Evolutionary conservation across 2,888 invertebrate genomes (phyloP), one percentile per base, ranked within the genome.

Genomic region (Gortyna flavago): DNA sequence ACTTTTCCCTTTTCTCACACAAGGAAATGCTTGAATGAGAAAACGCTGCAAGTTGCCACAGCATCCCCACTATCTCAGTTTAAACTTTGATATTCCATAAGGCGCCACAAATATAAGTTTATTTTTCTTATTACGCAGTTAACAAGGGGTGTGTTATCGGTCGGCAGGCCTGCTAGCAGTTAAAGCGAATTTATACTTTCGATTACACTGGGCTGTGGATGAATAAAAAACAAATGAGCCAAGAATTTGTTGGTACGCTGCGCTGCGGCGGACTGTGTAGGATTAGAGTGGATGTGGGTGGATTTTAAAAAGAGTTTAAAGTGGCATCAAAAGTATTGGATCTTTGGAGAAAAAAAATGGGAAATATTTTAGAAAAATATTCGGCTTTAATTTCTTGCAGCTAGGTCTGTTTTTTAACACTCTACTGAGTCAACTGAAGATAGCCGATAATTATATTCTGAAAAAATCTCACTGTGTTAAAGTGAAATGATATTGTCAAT

Each of bases 201-300:
- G 96, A 96, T 96, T 96, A 96, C 94, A 91, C 90, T 92, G 93
- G 92, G 92, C 90, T 86, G 90, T 91, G 94, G 94, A 94, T 95
- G 96, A 96, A 96, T 96, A 96, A 96, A 96, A 96, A 96, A 95
- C 96, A 96, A 96, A 96, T 96, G 96, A 96, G 95, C 94, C 93
- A 93, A 90, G 94, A 95, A 96, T 96, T 96, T 96, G 96, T 96
- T 95, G 94, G 94, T 94, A 91, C 91, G 93, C 93, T 93, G 93
- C 92, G 92, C 92, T 91, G 89, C 81, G 88, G 91, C 86, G 89
- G 88, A 87, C 82, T 72, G 83, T 38, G 80, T 78, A 84, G 84
- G 91, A 62, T 35, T 89, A 77, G 72, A 61, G 87, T 87, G 94
- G 95, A 95, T 85, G 86, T 48, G 88, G 35, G 81, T 76, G 1